Percentiles rank a stretch among this genome's conserved stretches.
Evolutionary conservation across 2,113 vertebrate genomes (phyloP).

Genomic region (Elanus axillaris): DNA sequence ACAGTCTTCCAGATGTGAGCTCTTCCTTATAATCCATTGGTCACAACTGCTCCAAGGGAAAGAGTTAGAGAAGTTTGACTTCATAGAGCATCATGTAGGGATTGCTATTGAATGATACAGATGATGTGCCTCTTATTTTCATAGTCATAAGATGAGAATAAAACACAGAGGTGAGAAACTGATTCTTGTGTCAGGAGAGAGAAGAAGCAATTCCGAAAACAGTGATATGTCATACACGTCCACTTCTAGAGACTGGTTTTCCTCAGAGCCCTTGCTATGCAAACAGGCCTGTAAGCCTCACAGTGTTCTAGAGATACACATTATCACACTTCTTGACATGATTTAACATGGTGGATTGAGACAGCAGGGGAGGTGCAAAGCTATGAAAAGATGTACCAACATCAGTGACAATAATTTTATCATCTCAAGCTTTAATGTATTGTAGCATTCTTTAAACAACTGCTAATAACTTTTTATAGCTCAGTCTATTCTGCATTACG

Average conservation of each 20-base stretch:
- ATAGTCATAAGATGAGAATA: background rate
- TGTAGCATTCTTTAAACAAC: background rate
- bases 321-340: background rate
- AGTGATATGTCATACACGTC: background rate
- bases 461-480: background rate
- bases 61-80: slow-evolving; percentile 13
- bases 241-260: background rate
- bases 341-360: background rate
- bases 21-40: background rate
- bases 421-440: background rate
- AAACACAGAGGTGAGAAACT: background rate
- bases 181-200: background rate
- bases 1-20: background rate
- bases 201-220: background rate
- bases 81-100: background rate
- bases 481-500: background rate
- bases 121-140: background rate
- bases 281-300: background rate
- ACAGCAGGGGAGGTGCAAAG: background rate
- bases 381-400: background rate
- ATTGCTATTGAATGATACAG: background rate
- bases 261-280: background rate
- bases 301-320: background rate
- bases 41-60: slow-evolving; percentile 31
- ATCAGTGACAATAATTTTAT: background rate